A percentile compares a stretch with the other conserved stretches of the same genome.
phyloP scores from a whole-genome alignment of 2,113 vertebrate genomes.

The Rhodinocichla rosea region DNA sequence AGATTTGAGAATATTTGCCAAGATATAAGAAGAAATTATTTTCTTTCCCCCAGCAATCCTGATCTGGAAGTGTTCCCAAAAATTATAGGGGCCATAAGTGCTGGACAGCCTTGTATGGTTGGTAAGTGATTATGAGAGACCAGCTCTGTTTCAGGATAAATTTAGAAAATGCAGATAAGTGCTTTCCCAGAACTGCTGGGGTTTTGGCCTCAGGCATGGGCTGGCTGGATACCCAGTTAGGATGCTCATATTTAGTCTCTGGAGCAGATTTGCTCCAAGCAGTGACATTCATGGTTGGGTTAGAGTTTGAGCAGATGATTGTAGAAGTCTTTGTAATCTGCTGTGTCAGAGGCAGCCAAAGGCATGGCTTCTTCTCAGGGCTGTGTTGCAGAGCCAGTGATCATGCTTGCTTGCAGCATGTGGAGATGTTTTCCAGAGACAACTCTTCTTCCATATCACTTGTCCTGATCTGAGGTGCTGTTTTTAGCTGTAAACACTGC shows the following conservation, averaged over 20 bases:
- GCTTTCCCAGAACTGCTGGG: neutral
- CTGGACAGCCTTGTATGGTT: neutral
- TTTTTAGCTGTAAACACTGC: neutral
- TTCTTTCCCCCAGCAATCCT: neutral
- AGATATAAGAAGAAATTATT: neutral
- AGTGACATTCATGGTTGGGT: neutral
- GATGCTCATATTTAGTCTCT: neutral
- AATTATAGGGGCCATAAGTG: neutral
- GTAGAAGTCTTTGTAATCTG: neutral
- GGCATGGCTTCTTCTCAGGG: neutral
- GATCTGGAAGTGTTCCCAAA: neutral
- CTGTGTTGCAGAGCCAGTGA: neutral
- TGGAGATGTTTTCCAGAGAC: neutral
- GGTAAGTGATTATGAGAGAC: neutral
- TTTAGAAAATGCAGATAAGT: neutral
- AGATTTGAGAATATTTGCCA: neutral
- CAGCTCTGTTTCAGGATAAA: neutral
- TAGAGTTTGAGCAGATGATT: neutral
- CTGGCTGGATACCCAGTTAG: neutral
- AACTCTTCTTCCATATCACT: neutral
- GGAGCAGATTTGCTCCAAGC: neutral
- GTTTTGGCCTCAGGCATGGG: neutral
- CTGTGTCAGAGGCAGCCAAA: neutral
- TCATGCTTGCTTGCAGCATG: accelerated
- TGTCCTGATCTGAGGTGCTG: neutral